Evolutionary conservation across 2,888 invertebrate species (phyloP), one percentile per base, ranked within the genome.

Genomic region (Agrypnus murinus): DNA sequence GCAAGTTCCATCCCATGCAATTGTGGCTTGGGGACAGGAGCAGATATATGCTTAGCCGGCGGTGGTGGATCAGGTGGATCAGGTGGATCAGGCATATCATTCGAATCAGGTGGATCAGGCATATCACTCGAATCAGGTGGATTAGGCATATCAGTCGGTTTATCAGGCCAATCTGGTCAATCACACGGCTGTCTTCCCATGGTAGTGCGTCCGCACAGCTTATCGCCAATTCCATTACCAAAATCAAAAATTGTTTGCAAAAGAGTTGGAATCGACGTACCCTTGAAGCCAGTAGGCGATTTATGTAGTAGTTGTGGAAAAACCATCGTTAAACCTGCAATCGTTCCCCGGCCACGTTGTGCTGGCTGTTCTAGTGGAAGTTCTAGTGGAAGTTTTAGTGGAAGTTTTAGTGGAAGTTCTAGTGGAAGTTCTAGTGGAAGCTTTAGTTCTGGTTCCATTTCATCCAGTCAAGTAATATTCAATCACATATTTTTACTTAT

Each of bases 291-390:
- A 2, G 71, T 83, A 1, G 78, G 80, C 3, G 81, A 83, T 50
- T 78, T 83, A 2, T 83, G 84, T 71, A 77, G 84, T 71, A 77
- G 77, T 10, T 79, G 81, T 72, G 80, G 78, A 46, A 80, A 78
- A 60, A 80, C 81, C 43, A 81, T 84, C 31, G 83, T 85, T 0
- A 81, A 81, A 46, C 84, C 85, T 3, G 85, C 85, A 2, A 62
- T 81, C 3, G 75, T 84, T 14, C 83, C 84, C 1, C 80, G 77
- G 73, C 84, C 84, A 12, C 73, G 75, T 0, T 84, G 81, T 63
- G 43, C 71, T n/a, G 74, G 74, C 57, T 36, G n/a, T 45, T 58
- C 36, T 5, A 25, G 36, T 31, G 58, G 9, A 15, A 58, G 40
- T n/a, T n/a, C n/a, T n/a, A n/a, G n/a, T n/a, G n/a, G n/a, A n/a